Evolutionary conservation across 2,888 invertebrate species (phyloP), one percentile per base, ranked within the genome.

Genomic region (Uropetala carovei): DNA sequence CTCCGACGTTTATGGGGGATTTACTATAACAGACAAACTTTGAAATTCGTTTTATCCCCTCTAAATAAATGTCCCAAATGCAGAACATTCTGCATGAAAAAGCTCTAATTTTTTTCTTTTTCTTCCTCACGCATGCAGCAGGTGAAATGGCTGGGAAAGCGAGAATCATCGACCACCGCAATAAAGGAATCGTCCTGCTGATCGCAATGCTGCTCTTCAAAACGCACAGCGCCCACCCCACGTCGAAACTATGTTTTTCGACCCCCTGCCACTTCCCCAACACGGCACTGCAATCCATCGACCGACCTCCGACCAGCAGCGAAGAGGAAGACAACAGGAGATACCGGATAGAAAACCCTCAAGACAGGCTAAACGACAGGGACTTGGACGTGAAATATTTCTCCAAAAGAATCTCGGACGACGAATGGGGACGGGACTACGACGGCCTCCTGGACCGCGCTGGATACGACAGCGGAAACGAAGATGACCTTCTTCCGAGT

Each of bases 161-260:
- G 89, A 68, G 13, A 68, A 0, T 0, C n/a, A 16, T 89, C 16
- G 64, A 43, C 10, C 68, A 68, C 10, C 89, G 64, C 16, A 13
- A 68, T 13, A 60, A 64, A 10, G 89, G 43, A 43, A 30, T 68
- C 10, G n/a, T 60, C 60, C 43, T 89, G 13, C 13, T 43, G n/a
- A 0, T 89, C 4, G 64, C 14, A 3, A 60, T 43, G 27, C 64
- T 89, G 43, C 64, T 89, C 11, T n/a, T 89, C 43, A 68, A 64
- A 43, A n/a, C 64, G 18, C 89, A 89, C 13, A 64, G 89, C 9
- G 89, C 64, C 56, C 58, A 68, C 43, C 43, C 89, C 18, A 64
- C 68, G n/a, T 43, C 68, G n/a, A 64, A 89, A 30, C 89, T 43
- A 43, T 89, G 89, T 64, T 18, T n/a, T 30, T 43, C 64, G 9